These are phyloP conservation scores for Crioceris asparagi DNA, from an alignment of 2,888 invertebrate species.

Conservation along the genomic window DNA sequence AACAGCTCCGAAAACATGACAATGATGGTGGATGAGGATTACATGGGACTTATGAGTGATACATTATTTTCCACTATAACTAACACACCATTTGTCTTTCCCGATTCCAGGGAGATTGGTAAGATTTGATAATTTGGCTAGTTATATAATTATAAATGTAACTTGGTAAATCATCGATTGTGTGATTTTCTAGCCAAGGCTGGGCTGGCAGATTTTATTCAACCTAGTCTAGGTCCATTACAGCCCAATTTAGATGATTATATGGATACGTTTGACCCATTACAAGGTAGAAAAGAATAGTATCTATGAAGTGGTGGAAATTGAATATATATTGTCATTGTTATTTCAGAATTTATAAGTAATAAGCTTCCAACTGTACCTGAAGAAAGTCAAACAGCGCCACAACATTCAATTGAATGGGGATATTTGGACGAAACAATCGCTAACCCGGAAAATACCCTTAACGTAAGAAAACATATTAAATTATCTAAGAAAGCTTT, in stretches of 20 bases:
- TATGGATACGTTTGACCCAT: conserved; percentile 76
- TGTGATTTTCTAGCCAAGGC: conserved; percentile 66
- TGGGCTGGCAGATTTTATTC: conserved; percentile 91
- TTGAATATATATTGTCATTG: conserved; percentile 8
- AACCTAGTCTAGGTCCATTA: conserved; percentile 92
- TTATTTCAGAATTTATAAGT: conserved; percentile 43
- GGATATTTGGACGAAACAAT: conserved; percentile 18
- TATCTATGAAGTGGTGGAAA: not conserved
- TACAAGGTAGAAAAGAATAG: conserved; percentile 20
- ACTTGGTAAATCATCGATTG: too few species aligned
- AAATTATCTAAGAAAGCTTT: too few species aligned
- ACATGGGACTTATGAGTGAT: conserved; percentile 80
- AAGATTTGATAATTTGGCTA: conserved; percentile 17
- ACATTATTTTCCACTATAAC: conserved; percentile 81
- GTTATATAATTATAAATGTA: too few species aligned
- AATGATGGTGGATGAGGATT: conserved; percentile 77
- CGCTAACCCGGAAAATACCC: conserved; percentile 7
- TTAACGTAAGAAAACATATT: too few species aligned
- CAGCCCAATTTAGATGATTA: conserved; percentile 95
- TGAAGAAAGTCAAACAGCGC: conserved; percentile 39
- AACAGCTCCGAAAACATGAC: conserved; percentile 55
- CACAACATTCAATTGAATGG: conserved; percentile 16
- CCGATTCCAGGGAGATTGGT: conserved; percentile 95
- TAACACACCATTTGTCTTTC: conserved; percentile 89
- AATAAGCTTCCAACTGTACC: conserved; percentile 50